phyloP scores from a whole-genome alignment of 2,797 vertebrate genomes.

The Peromyscus nudipes region DNA sequence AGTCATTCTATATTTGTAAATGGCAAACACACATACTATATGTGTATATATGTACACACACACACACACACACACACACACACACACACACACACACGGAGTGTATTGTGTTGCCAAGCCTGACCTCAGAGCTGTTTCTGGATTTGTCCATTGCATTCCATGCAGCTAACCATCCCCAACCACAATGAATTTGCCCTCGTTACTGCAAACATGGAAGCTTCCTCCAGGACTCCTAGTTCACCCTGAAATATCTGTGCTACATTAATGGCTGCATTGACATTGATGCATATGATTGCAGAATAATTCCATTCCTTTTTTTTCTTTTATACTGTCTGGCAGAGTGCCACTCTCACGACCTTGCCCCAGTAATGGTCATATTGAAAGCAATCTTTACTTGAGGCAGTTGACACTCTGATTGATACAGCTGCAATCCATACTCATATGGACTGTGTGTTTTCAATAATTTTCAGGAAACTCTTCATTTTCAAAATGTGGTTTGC shows the following conservation, averaged over 20 bases:
- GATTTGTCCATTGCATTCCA: not conserved
- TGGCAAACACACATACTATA: not conserved
- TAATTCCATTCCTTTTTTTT: not conserved
- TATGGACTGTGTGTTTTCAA: not conserved
- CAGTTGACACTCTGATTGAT: not conserved
- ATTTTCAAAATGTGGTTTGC: not conserved
- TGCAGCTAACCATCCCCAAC: not conserved
- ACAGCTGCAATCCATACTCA: not conserved
- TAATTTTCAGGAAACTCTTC: not conserved
- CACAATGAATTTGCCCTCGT: not conserved
- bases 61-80: not conserved
- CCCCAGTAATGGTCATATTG: not conserved
- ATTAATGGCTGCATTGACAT: not conserved
- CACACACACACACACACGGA: no score
- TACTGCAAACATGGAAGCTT: not conserved
- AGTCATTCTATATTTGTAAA: not conserved
- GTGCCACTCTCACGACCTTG: slow-evolving; percentile 18
- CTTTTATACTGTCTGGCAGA: slow-evolving; percentile 24
- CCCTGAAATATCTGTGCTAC: not conserved
- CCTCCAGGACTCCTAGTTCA: not conserved
- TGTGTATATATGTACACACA: not conserved
- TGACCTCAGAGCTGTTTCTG: not conserved
- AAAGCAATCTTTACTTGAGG: not conserved
- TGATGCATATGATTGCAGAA: slow-evolving; percentile 13
- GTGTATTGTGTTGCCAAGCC: not conserved